Percentiles rank a stretch among this genome's conserved stretches.
Conservation (phyloP, 2,797 vertebrate genomes). For the Intellagama lesueurii region DNA sequence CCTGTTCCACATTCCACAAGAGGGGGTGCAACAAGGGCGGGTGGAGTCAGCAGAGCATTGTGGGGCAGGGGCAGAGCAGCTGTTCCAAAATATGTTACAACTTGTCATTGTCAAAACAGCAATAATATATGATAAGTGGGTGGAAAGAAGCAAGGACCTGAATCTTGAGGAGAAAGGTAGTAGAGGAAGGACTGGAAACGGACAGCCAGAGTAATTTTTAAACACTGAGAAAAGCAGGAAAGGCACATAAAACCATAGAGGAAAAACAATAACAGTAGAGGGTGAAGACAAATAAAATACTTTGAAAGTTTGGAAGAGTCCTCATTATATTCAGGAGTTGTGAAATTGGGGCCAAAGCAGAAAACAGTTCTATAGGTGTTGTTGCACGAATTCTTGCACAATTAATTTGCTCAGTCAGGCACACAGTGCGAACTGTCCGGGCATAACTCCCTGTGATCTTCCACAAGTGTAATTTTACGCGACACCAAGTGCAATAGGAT, state of each 20-base stretch:
- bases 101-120: slow-evolving; percentile 83
- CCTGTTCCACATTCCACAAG: slow-evolving; percentile 68
- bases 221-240: neutral
- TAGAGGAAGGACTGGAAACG: neutral
- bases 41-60: slow-evolving; percentile 73
- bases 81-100: slow-evolving; percentile 92
- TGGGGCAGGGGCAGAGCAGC: slow-evolving; percentile 82
- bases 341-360: too few relatives aligned
- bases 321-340: neutral
- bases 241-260: neutral
- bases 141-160: neutral
- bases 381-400: neutral
- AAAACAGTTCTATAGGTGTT: neutral
- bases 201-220: neutral
- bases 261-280: neutral
- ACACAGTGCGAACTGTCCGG: too few relatives aligned
- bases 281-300: neutral
- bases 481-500: too few relatives aligned
- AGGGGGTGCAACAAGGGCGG: slow-evolving; percentile 32
- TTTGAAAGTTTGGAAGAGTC: neutral
- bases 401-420: too few relatives aligned
- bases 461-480: too few relatives aligned
- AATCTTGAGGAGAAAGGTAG: neutral
- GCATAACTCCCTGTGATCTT: too few relatives aligned
- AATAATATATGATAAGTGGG: slow-evolving; percentile 72